Base-by-base conservation (phyloP, 2,113 vertebrate species). In the Gulo gulo region DNA sequence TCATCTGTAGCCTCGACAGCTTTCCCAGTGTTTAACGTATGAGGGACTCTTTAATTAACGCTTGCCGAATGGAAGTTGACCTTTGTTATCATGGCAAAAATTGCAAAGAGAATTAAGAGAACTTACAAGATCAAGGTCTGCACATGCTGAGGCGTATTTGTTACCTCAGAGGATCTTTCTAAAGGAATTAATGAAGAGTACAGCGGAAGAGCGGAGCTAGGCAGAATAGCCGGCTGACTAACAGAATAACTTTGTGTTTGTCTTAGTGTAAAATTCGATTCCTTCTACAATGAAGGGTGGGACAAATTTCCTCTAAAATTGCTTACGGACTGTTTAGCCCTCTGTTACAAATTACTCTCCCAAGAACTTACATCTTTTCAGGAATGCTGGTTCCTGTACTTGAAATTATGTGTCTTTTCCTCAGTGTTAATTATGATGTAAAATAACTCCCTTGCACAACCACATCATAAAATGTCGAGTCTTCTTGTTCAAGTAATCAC, bases 391-490 rank as follows among this genome's bases (percentile, higher is more conserved):
- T 50, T 90, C 67, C 36, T 61, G 11, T 78, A 50, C 16, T 67
- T 95, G 80, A 89, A 86, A 93, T 76, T 76, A 63, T 57, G 82
- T 4, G 0, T 29, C 36, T 85, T 29, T 87, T 50, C 2, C 57
- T 84, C 12, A 31, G 15, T 26, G 23, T 88, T 91, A 96, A 92
- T 91, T 71, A 31, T 93, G 67, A 50, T 65, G 13, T 73, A 84
- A 91, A 96, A 91, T 71, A 95, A 92, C 31, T 67, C 45, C 10
- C 50, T 76, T 1, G 18, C 42, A 95, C 42, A 98, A 97, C 24
- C 85, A 73, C 74, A 86, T 20, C 47, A 59, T 93, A 79, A 91
- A 96, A 95, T 83, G 10, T 20, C 79, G 15, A 36, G 15, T 91
- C 39, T 83, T 96, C 29, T 79, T 91, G 31, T 69, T 63, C 45